These are phyloP conservation scores for Pampusana beccarii DNA, from an alignment of 2,113 vertebrate species.

Conservation along the genomic window DNA sequence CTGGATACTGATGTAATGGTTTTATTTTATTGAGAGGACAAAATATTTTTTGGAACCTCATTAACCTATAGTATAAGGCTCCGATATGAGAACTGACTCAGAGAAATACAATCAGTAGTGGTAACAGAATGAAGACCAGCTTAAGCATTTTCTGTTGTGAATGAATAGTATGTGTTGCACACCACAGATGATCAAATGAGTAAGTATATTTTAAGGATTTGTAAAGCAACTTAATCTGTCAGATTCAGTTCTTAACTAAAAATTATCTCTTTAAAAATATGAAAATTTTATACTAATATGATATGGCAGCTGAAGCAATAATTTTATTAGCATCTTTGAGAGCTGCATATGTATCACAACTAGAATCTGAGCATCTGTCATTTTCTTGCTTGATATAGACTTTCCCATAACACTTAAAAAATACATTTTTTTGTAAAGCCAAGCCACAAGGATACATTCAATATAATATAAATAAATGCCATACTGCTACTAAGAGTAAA, in stretches of 20 bases:
- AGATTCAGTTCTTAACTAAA: not conserved
- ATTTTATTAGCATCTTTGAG: not conserved
- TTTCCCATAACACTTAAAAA: not conserved
- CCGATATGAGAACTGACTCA: not conserved
- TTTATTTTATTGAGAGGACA: not conserved
- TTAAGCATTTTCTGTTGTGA: not conserved
- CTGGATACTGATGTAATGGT: not conserved
- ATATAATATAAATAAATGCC: not conserved
- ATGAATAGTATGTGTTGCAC: not conserved
- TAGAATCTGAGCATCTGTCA: not conserved
- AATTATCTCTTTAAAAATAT: not conserved
- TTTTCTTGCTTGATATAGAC: not conserved
- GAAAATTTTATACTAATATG: not conserved
- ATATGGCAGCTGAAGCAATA: not conserved
- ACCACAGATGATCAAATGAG: not conserved
- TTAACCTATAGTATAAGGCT: not conserved
- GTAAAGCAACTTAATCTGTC: not conserved
- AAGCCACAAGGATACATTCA: not conserved
- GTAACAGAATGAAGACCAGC: not conserved
- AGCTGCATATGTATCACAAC: not conserved
- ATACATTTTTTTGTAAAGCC: not conserved
- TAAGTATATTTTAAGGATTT: conserved; percentile 5
- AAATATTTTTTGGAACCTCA: not conserved
- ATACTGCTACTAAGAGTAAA: not conserved
- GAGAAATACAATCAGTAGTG: not conserved